Evolutionary conservation across 2,797 vertebrate species (phyloP).

Genomic region (Spinus pinus): DNA sequence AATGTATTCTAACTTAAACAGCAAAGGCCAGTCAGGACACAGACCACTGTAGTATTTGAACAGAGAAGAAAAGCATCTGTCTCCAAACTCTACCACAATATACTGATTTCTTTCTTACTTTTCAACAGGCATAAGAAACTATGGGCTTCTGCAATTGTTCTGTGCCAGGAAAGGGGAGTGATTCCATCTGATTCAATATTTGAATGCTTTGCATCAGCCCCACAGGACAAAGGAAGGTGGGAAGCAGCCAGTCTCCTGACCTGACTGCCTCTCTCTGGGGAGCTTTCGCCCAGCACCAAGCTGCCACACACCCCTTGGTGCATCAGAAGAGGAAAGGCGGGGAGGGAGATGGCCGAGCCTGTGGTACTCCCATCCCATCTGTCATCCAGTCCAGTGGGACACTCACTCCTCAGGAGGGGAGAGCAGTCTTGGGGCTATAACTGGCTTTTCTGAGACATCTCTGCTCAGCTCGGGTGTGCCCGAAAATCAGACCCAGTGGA

Average conservation of each 20-base stretch:
- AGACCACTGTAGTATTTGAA: background rate
- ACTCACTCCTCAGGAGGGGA: background rate
- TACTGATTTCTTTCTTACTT: background rate
- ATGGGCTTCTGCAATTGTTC: background rate
- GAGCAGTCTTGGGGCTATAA: background rate
- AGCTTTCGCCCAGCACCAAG: background rate
- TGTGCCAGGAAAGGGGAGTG: background rate
- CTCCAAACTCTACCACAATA: background rate
- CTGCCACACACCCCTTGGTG: background rate
- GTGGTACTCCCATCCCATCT: background rate
- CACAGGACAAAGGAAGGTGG: background rate
- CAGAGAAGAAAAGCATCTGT: background rate
- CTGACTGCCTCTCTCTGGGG: background rate
- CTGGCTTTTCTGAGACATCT: background rate
- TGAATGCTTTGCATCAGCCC: background rate
- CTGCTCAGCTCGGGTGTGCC: background rate
- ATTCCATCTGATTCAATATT: background rate
- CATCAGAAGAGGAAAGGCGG: background rate
- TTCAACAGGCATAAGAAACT: background rate
- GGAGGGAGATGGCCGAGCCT: background rate
- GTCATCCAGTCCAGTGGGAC: background rate
- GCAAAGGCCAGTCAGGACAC: background rate
- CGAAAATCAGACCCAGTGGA: background rate
- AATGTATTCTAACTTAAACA: background rate
- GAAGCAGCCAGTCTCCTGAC: background rate